These are phyloP conservation scores for Andricus quercusramuli DNA, from an alignment of 2,888 invertebrate genomes.

Conservation along the genomic window DNA sequence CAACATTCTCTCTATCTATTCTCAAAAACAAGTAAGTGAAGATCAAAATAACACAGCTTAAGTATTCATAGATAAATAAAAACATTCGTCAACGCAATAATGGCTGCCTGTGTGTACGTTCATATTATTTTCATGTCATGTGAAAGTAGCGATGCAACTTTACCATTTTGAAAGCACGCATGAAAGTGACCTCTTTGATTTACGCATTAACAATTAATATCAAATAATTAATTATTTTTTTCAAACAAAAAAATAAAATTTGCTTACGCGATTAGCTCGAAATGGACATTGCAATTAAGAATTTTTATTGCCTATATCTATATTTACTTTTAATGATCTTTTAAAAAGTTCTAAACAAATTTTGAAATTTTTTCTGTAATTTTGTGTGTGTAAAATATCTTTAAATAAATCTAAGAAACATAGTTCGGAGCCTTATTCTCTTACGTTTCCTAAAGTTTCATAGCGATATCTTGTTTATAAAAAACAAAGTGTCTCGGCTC, in stretches of 20 bases:
- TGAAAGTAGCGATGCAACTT: not conserved
- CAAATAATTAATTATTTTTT: not conserved
- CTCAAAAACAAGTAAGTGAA: slow-evolving; percentile 4
- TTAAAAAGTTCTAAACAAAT: too few species aligned
- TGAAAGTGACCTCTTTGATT: not conserved
- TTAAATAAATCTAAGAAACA: too few species aligned
- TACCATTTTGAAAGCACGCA: not conserved
- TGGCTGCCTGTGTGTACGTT: not conserved
- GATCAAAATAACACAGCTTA: not conserved
- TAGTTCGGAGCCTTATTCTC: too few species aligned
- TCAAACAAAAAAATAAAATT: not conserved
- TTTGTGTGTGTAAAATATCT: not conserved
- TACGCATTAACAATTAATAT: not conserved
- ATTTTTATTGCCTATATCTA: not conserved
- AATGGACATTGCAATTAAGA: not conserved
- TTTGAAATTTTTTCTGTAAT: not conserved
- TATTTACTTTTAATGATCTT: not conserved
- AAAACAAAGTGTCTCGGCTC: too few species aligned
- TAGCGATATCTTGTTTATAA: too few species aligned
- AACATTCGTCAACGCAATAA: slow-evolving; percentile 10
- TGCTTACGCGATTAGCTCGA: not conserved
- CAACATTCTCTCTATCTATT: not conserved
- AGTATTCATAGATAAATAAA: not conserved
- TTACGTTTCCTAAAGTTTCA: too few species aligned
- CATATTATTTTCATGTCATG: slow-evolving; percentile 22